Percentiles rank a stretch among this genome's conserved stretches.
These are phyloP conservation scores for western clawed frog (Xenopus tropicalis) DNA, from an alignment of 2,113 vertebrate species.

Conservation along the genomic window UCB_Xtro_10.0 CM004445.2:46961501-46962000, in stretches of 20 bases:
- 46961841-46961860: not conserved
- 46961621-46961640: not conserved
- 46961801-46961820: constrained; percentile 10
- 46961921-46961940: too few species aligned
- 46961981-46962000: too few species aligned
- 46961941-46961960: too few species aligned
- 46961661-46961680: not conserved
- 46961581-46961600: not conserved
- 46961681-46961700: constrained; percentile 22
- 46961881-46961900: too few species aligned
- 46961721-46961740: constrained; percentile 9
- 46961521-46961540: not conserved
- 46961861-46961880: not conserved
- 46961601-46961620: too few species aligned
- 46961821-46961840: not conserved
- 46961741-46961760: constrained; percentile 29
- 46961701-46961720: constrained; percentile 23
- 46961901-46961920: too few species aligned
- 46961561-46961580: not conserved
- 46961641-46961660: not conserved
- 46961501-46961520: not conserved
- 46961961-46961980: too few species aligned
- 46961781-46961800: constrained; percentile 26
- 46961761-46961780: constrained; percentile 33
- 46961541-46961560: not conserved